Percentiles rank a stretch among this genome's conserved stretches.
Evolutionary conservation across 2,113 vertebrate species (phyloP).

Genomic region (Chloropsis cyanopogon): DNA sequence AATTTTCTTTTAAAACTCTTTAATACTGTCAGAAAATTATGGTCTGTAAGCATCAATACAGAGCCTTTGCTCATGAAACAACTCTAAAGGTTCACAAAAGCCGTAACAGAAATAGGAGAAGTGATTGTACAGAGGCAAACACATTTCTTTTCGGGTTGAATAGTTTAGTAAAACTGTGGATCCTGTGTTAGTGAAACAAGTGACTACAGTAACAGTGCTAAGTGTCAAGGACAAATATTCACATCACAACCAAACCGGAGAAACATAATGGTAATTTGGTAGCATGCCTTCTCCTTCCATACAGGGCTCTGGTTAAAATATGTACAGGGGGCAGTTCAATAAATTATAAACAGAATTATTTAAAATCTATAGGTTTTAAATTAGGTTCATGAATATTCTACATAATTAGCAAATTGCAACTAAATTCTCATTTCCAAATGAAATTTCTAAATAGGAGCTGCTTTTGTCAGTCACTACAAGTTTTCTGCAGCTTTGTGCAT

Average conservation of each 20-base stretch:
- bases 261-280: neutral
- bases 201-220: neutral
- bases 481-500: neutral
- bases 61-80: neutral
- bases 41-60: neutral
- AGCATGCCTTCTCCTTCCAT: neutral
- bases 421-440: neutral
- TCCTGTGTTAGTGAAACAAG: neutral
- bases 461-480: neutral
- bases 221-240: neutral
- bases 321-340: rapidly evolving
- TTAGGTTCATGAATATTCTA: neutral
- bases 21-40: neutral
- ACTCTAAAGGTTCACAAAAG: neutral
- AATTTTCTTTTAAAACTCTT: neutral
- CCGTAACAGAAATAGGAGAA: neutral
- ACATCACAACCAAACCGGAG: neutral
- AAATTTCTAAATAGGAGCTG: neutral
- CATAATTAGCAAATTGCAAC: neutral
- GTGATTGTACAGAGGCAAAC: neutral
- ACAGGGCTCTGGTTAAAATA: neutral
- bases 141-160: neutral
- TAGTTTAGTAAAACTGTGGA: neutral
- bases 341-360: neutral
- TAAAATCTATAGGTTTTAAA: neutral